These are phyloP conservation scores for Drosophila mayri DNA, from an alignment of 1,140 invertebrate genomes.

Conservation along the genomic window DNA sequence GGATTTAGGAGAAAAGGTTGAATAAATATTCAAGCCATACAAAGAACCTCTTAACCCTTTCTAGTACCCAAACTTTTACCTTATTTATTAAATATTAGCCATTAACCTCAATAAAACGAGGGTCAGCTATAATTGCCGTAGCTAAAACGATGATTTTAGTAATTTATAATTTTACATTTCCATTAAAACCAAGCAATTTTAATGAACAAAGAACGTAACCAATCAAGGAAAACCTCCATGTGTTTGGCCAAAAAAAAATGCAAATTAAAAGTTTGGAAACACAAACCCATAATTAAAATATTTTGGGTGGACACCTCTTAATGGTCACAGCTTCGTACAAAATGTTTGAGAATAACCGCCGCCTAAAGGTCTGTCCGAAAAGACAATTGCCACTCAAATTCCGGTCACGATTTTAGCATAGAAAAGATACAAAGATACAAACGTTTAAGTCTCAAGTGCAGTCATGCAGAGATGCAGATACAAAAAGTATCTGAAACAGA, in stretches of 20 bases:
- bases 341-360: slow-evolving; percentile 15
- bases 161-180: neutral
- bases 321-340: slow-evolving; percentile 18
- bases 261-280: neutral
- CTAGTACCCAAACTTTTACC: fast-evolving
- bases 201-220: neutral
- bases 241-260: too few relatives aligned
- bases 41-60: neutral
- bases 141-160: neutral
- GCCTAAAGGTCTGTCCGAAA: slow-evolving; percentile 30
- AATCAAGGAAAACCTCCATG: too few relatives aligned
- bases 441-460: slow-evolving; percentile 21
- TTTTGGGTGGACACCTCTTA: slow-evolving; percentile 33
- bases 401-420: slow-evolving; percentile 67
- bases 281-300: slow-evolving; percentile 15
- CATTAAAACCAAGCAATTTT: neutral
- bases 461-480: slow-evolving; percentile 11
- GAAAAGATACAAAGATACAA: slow-evolving; percentile 7
- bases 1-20: neutral
- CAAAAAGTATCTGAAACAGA: slow-evolving; percentile 19
- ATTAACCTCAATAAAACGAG: neutral
- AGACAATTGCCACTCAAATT: slow-evolving; percentile 44
- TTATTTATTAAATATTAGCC: neutral
- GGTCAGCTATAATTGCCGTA: neutral
- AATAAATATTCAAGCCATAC: neutral